Evolutionary conservation across 2,797 vertebrate genomes (phyloP), one percentile per base, ranked within the genome.

Genomic region (Parauchenoglanis punctatus): DNA sequence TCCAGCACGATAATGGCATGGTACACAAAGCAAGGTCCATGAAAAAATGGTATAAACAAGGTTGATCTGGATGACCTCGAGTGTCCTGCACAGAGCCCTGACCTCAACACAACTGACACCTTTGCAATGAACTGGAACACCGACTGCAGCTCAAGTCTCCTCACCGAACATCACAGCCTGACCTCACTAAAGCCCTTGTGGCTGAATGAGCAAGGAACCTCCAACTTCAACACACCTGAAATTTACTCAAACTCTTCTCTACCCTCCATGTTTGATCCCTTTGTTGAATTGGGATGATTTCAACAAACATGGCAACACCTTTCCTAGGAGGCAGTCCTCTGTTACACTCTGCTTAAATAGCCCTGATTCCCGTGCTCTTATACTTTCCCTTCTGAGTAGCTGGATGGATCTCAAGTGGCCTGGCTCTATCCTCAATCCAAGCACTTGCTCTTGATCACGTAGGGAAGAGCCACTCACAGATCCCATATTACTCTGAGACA

Each of bases 361-460:
- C 81, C 59, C 49, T 68, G 61, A 52, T 23, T 52, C 61, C 63
- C 31, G 7, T 78, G 52, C 17, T 81, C 56, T 75, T 75, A 52
- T 7, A 63, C 40, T 6, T 80, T 76, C 17, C 67, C 46, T 49
- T 15, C 59, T 76, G 63, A 68, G 63, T 68, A 83, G 17, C n/a
- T 84, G 54, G 68, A 68, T 63, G 46, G 67, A 73, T 91, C 90
- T 93, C 86, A 68, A 92, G 92, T 83, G 91, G 85, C 65, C 28
- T 77, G 83, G 76, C 56, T 87, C 59, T 52, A 40, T 83, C 52
- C 65, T 49, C 70, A 58, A 31, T 59, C 72, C 63, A 68, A 70
- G 56, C 80, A 56, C 72, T 77, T 77, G 31, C 72, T 78, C 83
- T 86, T 85, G 78, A 88, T 85, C 84, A 76, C 25, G 23, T 58